These are phyloP conservation scores for Upupa epops DNA, from an alignment of 2,113 vertebrate genomes.

Conservation along the genomic window DNA sequence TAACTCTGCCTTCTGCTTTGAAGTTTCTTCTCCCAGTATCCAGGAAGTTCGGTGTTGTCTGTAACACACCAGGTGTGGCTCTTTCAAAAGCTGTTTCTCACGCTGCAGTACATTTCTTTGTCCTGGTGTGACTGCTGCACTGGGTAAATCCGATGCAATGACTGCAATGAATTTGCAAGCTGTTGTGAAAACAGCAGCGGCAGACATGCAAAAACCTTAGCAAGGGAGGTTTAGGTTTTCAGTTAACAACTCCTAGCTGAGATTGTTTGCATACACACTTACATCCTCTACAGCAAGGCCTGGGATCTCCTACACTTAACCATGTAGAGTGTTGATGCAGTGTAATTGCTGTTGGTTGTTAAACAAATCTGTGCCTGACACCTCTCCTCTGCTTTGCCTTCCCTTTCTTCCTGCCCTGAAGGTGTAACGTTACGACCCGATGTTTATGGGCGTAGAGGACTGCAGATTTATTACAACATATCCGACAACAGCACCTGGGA, in stretches of 20 bases:
- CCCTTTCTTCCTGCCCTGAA: not conserved
- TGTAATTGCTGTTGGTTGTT: not conserved
- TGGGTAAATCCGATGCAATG: not conserved
- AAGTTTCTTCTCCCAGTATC: not conserved
- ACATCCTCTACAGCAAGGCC: not conserved
- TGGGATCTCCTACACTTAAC: not conserved
- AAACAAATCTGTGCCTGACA: not conserved
- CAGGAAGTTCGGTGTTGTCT: not conserved
- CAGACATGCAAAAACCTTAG: not conserved
- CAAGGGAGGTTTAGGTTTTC: not conserved
- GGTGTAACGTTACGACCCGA: constrained; percentile 86
- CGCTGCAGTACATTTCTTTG: not conserved
- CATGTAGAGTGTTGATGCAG: not conserved
- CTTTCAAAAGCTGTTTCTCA: not conserved
- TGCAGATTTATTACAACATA: constrained; percentile 82
- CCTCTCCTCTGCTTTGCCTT: not conserved
- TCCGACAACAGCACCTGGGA: constrained; percentile 78
- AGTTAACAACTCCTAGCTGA: not conserved
- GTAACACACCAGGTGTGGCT: not conserved
- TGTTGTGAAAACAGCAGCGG: not conserved
- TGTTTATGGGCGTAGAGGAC: constrained; percentile 77
- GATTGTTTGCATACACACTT: not conserved
- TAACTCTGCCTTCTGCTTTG: no score
- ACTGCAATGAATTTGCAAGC: not conserved
- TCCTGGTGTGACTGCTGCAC: rapidly evolving